Evolutionary conservation across 2,888 invertebrate genomes (phyloP).

Genomic region (Nysson spinosus): DNA sequence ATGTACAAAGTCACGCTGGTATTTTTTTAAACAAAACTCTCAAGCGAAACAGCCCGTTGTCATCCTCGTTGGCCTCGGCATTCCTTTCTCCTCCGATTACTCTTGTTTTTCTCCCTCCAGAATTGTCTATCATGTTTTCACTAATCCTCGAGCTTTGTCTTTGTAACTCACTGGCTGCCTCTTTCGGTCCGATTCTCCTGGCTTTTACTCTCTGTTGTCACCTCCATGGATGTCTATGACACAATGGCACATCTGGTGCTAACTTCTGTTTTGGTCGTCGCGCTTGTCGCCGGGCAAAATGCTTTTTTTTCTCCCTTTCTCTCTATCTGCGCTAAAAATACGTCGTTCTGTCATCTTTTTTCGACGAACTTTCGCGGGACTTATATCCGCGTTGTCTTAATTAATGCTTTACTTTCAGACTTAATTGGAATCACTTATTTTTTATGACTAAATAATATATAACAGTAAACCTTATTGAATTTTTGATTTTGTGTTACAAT

Average conservation of each 20-base stretch:
- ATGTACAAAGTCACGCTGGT: no score
- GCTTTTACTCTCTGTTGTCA: slow-evolving; percentile 23
- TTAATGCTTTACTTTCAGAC: no score
- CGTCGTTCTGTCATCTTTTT: neutral
- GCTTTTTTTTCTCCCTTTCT: neutral
- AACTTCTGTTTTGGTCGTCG: slow-evolving; percentile 33
- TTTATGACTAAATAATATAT: no score
- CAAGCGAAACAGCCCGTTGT: no score
- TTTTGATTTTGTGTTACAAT: no score
- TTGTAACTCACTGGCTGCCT: slow-evolving; percentile 8
- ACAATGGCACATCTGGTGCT: slow-evolving; percentile 63
- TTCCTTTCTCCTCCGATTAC: slow-evolving; percentile 5
- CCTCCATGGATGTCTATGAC: slow-evolving; percentile 25
- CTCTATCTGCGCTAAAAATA: neutral
- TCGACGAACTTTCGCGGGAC: no score
- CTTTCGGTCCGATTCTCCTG: slow-evolving; percentile 16
- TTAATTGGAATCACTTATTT: no score
- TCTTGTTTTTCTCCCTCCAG: slow-evolving; percentile 7
- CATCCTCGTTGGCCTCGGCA: no score
- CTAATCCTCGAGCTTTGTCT: slow-evolving; percentile 15
- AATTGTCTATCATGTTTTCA: neutral
- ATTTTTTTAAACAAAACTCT: no score
- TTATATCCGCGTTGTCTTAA: no score
- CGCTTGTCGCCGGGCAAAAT: slow-evolving; percentile 37
- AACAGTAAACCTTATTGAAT: no score